Evolutionary conservation across 2,113 vertebrate species (phyloP).

Genomic region (Arizona elegans): DNA sequence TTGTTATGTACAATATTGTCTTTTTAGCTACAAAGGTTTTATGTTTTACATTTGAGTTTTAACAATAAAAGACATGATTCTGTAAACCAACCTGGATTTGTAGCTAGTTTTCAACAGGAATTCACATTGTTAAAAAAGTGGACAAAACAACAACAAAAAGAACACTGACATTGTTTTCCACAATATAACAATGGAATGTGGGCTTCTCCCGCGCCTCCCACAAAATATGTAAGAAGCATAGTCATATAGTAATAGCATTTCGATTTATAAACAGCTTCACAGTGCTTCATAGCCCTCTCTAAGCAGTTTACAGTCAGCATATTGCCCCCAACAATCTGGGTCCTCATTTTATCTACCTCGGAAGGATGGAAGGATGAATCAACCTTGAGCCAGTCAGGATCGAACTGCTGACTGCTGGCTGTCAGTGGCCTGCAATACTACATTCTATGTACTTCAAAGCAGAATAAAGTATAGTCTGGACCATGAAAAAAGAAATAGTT

Average conservation of each 20-base stretch:
- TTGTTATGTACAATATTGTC: background rate
- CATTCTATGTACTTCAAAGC: conserved; percentile 57
- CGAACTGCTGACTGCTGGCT: no score
- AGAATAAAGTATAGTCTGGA: conserved; percentile 63
- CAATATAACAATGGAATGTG: conserved; percentile 45
- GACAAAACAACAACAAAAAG: conserved; percentile 50
- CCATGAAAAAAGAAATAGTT: conserved; percentile 58
- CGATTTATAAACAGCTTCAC: no score
- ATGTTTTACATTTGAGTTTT: background rate
- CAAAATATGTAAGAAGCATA: conserved; percentile 50
- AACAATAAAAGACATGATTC: background rate
- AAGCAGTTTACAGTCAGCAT: no score
- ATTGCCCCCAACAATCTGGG: no score
- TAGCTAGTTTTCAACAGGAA: conserved; percentile 40
- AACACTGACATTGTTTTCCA: conserved; percentile 49
- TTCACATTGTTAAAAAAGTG: conserved; percentile 21
- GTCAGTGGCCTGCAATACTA: no score
- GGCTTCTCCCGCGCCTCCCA: conserved; percentile 28
- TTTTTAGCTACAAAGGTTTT: background rate
- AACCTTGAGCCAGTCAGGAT: no score
- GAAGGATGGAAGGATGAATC: no score
- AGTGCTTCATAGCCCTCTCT: no score
- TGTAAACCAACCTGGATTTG: conserved; percentile 15
- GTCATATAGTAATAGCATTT: conserved; percentile 12
- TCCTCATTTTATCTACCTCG: no score